These are phyloP conservation scores for Drosophila virilis DNA, from an alignment of 1,140 invertebrate species.

Conservation along the genomic window DNA sequence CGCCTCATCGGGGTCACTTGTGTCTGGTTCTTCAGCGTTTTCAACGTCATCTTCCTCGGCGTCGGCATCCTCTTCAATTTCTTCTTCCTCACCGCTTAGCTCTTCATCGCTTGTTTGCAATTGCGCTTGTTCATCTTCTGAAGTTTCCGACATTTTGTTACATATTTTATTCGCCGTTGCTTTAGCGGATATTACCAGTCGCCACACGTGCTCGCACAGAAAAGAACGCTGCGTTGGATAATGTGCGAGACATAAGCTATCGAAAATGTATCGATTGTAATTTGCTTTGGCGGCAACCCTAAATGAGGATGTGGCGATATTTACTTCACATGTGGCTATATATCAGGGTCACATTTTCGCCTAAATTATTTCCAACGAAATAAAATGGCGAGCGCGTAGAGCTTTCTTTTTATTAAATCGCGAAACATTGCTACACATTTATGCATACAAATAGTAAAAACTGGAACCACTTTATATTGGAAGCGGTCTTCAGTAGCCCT, in stretches of 20 bases:
- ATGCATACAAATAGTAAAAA: neutral
- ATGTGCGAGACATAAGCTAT: neutral
- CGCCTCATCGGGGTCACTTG: slow-evolving; percentile 7
- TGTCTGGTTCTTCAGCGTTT: slow-evolving; percentile 15
- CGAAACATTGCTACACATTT: neutral
- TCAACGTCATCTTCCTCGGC: slow-evolving; percentile 27
- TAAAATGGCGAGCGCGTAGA: neutral
- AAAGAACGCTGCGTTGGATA: slow-evolving; percentile 22
- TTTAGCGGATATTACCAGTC: slow-evolving; percentile 50
- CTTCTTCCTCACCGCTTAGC: slow-evolving; percentile 49
- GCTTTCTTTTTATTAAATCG: too few species aligned
- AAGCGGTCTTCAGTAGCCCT: neutral
- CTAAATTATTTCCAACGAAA: neutral
- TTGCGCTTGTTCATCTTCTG: slow-evolving; percentile 70
- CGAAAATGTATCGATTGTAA: neutral
- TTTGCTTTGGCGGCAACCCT: neutral
- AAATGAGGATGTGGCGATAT: neutral
- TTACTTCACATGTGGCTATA: neutral
- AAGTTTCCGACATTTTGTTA: slow-evolving; percentile 79
- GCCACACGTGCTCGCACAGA: slow-evolving; percentile 51
- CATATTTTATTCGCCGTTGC: slow-evolving; percentile 32
- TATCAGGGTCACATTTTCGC: neutral
- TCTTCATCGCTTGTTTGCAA: slow-evolving; percentile 66
- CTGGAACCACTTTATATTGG: neutral
- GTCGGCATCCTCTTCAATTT: slow-evolving; percentile 35